Conservation (phyloP, 2,113 vertebrate species). For the Corvus moneduloides region DNA sequence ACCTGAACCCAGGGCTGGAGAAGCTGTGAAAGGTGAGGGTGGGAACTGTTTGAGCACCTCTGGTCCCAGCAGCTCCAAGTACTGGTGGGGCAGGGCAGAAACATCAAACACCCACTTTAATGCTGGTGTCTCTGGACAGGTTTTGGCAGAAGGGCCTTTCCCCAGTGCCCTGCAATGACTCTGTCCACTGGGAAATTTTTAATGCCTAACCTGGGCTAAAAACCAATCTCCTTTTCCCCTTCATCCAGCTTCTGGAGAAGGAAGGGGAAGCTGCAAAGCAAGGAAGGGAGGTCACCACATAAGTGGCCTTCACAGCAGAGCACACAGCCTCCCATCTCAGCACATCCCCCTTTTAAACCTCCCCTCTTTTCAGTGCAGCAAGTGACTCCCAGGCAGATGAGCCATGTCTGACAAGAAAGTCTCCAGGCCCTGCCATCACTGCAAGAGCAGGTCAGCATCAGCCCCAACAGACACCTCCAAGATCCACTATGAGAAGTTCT, state of each 20-base stretch:
- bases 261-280: not conserved
- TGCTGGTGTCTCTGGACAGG: not conserved
- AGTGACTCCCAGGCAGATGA: not conserved
- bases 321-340: not conserved
- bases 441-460: not conserved
- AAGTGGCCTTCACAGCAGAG: not conserved
- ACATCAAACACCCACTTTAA: not conserved
- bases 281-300: not conserved
- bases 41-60: not conserved
- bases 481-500: conserved; percentile 46
- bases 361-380: not conserved
- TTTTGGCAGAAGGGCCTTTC: not conserved
- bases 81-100: not conserved
- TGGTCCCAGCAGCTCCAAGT: not conserved
- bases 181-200: not conserved
- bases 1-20: not conserved
- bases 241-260: not conserved
- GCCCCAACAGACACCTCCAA: not conserved
- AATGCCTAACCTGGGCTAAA: not conserved
- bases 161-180: not conserved
- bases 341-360: not conserved
- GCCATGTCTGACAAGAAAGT: not conserved
- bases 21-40: not conserved
- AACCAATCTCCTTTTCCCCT: not conserved
- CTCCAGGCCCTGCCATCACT: not conserved